Evolutionary conservation across 2,888 invertebrate species (phyloP), one percentile per base, ranked within the genome.

Genomic region (Sialis fuliginosa): DNA sequence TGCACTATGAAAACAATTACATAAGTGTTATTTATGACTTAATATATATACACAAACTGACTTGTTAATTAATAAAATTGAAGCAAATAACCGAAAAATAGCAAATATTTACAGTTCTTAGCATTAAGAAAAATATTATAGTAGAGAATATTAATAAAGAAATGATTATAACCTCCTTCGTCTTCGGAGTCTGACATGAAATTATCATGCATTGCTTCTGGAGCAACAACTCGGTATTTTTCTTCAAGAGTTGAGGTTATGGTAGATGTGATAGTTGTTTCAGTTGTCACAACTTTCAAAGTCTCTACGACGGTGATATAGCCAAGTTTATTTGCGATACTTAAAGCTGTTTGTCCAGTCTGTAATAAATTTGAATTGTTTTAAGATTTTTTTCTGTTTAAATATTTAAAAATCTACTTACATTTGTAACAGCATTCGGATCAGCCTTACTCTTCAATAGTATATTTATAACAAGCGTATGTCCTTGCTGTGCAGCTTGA

Each of bases 101-200:
- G 31, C n/a, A 42, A 31, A n/a, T n/a, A 22, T n/a, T 30, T 30
- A 42, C 6, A 42, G 22, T 31, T n/a, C 7, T 8, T 7, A 30
- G 22, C 22, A 10, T 30, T 31, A 31, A 22, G 10, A 30, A 41
- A 42, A 30, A 10, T 7, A 42, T 30, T 31, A 31, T 9, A 30
- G 31, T 42, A 42, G 30, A 41, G n/a, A 42, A 10, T 9, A 31
- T 49, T 13, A 31, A 42, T 33, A 41, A 13, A 48, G 35, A 49
- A 32, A 45, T 22, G 9, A 22, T 22, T 22, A 22, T 61, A 72
- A 81, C 91, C 92, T 70, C 91, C 93, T 76, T 98, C 97, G 69
- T 98, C 97, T 64, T 98, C 98, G 0, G 95, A 96, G 66, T 99
- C 98, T 22, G 93, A 92, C 80, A 98, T 88, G 67, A 96, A 88